Percentiles rank a stretch among this genome's conserved stretches.
These are phyloP conservation scores for Clarias laeviceps DNA, from an alignment of 2,797 vertebrate genomes.

Conservation along the genomic window DNA sequence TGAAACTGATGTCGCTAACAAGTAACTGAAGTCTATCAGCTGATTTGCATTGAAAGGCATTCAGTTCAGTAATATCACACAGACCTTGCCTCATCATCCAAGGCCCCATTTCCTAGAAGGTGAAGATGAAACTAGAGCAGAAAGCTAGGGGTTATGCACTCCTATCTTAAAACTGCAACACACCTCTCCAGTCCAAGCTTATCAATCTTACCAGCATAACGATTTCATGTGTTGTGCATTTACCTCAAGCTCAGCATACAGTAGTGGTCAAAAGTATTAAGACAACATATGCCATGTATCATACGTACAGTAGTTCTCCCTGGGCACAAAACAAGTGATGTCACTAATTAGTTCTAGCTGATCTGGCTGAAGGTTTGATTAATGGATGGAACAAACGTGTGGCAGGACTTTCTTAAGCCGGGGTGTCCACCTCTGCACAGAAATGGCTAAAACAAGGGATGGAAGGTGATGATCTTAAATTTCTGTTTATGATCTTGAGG, in stretches of 20 bases:
- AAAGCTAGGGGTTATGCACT: background rate
- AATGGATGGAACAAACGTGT: too few species aligned
- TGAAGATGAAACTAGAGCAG: background rate
- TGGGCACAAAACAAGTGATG: too few species aligned
- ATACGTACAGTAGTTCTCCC: too few species aligned
- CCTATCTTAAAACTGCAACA: background rate
- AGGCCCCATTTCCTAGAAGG: background rate
- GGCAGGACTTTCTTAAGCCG: too few species aligned
- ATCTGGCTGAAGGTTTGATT: too few species aligned
- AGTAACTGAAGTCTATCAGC: background rate
- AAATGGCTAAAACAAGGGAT: too few species aligned
- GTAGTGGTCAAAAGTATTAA: too few species aligned
- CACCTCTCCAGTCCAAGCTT: background rate
- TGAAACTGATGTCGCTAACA: background rate
- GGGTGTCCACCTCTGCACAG: too few species aligned
- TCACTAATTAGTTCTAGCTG: too few species aligned
- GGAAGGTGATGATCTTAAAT: too few species aligned
- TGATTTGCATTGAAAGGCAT: background rate
- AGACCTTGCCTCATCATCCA: background rate
- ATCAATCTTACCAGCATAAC: background rate
- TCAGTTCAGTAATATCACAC: background rate
- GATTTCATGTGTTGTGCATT: background rate
- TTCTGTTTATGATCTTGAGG: too few species aligned
- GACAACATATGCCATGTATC: too few species aligned
- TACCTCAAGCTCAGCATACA: background rate